Conservation (phyloP, 2,888 invertebrate genomes). For the Apodemia zela region DNA sequence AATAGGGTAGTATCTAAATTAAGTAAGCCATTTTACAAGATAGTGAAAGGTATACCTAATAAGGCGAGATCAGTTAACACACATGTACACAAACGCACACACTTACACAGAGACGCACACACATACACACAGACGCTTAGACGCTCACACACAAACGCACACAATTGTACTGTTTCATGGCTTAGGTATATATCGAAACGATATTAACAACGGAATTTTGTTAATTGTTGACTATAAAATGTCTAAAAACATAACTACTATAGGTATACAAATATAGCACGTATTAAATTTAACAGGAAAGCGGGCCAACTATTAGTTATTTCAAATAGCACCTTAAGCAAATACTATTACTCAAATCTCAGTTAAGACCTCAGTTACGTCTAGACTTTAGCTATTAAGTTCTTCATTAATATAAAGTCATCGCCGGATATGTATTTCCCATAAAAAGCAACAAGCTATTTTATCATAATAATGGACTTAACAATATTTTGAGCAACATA, state of each 20-base stretch:
- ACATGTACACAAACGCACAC: too few species aligned
- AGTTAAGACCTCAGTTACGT: slow-evolving; percentile 27
- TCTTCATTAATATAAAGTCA: slow-evolving; percentile 43
- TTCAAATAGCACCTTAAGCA: not conserved
- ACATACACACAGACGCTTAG: too few species aligned
- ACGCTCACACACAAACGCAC: too few species aligned
- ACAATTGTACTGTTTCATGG: too few species aligned
- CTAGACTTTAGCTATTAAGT: slow-evolving; percentile 28
- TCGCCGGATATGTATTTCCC: slow-evolving; percentile 39
- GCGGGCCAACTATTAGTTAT: not conserved
- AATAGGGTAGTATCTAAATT: too few species aligned
- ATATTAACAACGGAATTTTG: too few species aligned
- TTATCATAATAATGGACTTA: slow-evolving; percentile 53
- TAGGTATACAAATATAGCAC: not conserved
- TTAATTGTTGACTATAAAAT: too few species aligned
- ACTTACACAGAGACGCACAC: too few species aligned
- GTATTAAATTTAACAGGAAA: not conserved
- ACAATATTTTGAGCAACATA: slow-evolving; percentile 25
- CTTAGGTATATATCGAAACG: too few species aligned
- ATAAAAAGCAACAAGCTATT: slow-evolving; percentile 40
- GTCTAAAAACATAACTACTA: not conserved
- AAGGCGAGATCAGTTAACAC: too few species aligned
- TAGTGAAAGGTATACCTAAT: too few species aligned
- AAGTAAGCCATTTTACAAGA: too few species aligned
- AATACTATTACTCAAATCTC: slow-evolving; percentile 30